Evolutionary conservation across 2,113 vertebrate species (phyloP).

Genomic region (Anser brachyrhynchus): DNA sequence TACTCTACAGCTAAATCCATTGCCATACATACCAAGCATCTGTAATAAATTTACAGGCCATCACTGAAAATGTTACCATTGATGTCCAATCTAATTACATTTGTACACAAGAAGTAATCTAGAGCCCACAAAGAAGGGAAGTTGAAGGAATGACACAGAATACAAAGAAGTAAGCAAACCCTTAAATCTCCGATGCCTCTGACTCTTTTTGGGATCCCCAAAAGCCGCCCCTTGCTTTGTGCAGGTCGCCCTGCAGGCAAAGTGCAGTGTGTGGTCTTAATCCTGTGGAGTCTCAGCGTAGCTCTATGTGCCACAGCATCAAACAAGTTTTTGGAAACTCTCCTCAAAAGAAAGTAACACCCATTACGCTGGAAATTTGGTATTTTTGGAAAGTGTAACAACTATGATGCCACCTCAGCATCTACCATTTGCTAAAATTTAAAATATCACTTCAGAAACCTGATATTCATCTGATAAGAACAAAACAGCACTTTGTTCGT

Average conservation of each 20-base stretch:
- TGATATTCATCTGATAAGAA: neutral
- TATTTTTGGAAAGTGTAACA: neutral
- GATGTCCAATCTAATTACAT: neutral
- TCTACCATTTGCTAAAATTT: neutral
- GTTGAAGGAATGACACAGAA: neutral
- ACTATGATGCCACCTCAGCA: neutral
- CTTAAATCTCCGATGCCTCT: neutral
- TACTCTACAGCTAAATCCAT: neutral
- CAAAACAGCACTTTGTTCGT: neutral
- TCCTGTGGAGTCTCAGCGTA: neutral
- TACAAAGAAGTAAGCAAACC: neutral
- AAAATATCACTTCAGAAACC: neutral
- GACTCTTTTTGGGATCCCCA: neutral
- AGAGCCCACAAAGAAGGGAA: neutral
- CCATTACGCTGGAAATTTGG: neutral
- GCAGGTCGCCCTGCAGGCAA: fast-evolving
- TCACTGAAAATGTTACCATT: neutral
- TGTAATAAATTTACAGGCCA: neutral
- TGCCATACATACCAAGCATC: neutral
- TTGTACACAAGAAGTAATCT: neutral
- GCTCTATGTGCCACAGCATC: neutral
- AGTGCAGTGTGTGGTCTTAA: fast-evolving
- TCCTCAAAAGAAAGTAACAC: neutral
- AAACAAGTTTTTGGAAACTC: neutral
- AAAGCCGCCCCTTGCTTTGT: neutral